phyloP scores from a whole-genome alignment of 2,888 invertebrate genomes.

The Hydriomena furcata region DNA sequence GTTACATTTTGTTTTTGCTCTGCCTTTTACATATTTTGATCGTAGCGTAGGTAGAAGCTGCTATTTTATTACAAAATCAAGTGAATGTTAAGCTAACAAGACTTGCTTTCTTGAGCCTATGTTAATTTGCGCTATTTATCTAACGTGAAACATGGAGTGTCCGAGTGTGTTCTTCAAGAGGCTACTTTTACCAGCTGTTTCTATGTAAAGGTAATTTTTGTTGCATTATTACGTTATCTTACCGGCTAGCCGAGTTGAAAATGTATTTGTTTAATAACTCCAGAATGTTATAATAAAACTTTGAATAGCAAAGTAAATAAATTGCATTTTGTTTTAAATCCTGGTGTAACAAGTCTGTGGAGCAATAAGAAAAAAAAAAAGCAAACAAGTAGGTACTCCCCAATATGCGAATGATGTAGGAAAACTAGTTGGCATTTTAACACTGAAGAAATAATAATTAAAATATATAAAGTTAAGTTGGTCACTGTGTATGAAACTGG shows the following conservation, averaged over 20 bases:
- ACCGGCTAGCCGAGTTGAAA: conserved; percentile 12
- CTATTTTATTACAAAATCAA: background rate
- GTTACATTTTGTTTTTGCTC: conserved; percentile 5
- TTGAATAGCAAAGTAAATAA: too few species aligned
- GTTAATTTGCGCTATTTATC: conserved; percentile 6
- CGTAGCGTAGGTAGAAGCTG: too few species aligned
- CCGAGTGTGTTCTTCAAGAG: conserved; percentile 37
- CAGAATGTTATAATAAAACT: background rate
- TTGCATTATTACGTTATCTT: conserved; percentile 1
- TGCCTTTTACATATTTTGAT: too few species aligned
- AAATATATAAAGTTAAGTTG: too few species aligned
- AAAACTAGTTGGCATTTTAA: background rate
- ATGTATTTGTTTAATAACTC: background rate
- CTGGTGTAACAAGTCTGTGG: too few species aligned
- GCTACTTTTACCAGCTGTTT: conserved; percentile 63
- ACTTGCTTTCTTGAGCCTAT: conserved; percentile 9
- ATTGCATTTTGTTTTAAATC: too few species aligned
- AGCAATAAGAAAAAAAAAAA: too few species aligned
- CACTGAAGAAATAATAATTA: background rate
- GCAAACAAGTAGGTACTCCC: background rate
- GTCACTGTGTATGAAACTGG: too few species aligned
- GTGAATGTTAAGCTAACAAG: conserved; percentile 4
- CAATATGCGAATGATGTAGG: background rate
- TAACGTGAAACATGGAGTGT: conserved; percentile 51
- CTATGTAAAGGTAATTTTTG: conserved; percentile 64